Conservation (phyloP, 2,113 vertebrate species). For the Oreochromis niloticus region DNA sequence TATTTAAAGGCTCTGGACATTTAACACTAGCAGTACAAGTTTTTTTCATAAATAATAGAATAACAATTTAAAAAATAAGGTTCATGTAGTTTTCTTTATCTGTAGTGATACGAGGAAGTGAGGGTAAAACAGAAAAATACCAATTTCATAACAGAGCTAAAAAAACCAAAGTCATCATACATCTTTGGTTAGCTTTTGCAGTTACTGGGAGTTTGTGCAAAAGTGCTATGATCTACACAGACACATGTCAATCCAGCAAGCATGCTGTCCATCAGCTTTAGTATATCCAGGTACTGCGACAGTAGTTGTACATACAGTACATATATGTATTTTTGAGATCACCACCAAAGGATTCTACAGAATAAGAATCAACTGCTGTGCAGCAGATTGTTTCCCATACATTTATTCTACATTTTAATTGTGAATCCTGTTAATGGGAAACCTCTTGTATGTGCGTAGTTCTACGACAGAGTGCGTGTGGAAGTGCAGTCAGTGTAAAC, state of each 20-base stretch:
- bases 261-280: background rate
- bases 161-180: background rate
- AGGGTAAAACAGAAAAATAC: background rate
- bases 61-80: background rate
- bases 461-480: rapidly evolving
- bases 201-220: background rate
- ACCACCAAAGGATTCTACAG: background rate
- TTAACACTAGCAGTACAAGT: background rate
- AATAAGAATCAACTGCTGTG: background rate
- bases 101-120: background rate
- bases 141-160: background rate
- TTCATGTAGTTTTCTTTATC: background rate
- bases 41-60: background rate
- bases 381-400: rapidly evolving
- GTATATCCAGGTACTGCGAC: background rate
- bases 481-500: background rate
- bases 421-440: background rate
- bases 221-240: background rate
- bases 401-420: background rate
- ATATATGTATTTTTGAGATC: background rate
- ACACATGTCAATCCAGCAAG: background rate
- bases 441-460: background rate
- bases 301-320: background rate
- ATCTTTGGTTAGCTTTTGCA: background rate
- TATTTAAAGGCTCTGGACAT: background rate